Base-by-base conservation (phyloP, 2,888 invertebrate species). In the Labia minor region DNA sequence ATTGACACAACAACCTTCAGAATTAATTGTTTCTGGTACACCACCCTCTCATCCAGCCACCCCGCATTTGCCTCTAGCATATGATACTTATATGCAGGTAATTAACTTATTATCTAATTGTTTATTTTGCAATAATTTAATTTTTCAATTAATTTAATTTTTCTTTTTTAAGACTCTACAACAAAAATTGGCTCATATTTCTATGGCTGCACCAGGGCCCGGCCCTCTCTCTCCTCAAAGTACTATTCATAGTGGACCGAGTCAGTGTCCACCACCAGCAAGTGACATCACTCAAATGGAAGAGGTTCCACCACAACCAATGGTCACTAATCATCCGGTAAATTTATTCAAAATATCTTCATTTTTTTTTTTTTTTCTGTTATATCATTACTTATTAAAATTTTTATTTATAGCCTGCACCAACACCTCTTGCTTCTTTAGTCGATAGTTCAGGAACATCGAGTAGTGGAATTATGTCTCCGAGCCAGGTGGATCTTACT, bases 141-240 rank as follows among this genome's bases (percentile, higher is more conserved):
- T n/a, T n/a, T n/a, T n/a, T n/a, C n/a, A n/a, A n/a, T n/a, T n/a
- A n/a, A n/a, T n/a, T n/a, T n/a, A n/a, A n/a, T n/a, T n/a, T n/a
- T n/a, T n/a, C n/a, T n/a, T n/a, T n/a, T n/a, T n/a, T n/a, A 82
- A 86, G 72, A 83, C 83, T 64, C 77, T 88, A 70, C 88, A 88
- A 72, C 87, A 88, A 74, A 87, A 88, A 74, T 78, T 88, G 49
- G 82, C 85, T 26, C 78, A 77, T 61, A 76, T 78, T 65, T 77
- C 78, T n/a, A 75, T 76, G 72, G 72, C 75, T 68, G 2, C 70
- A 78, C 49, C 49, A 49, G 49, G 49, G 3, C 49, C 49, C 77
- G 77, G 77, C 19, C 76, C 78, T 3, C 70, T 78, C 37, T 80
- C 80, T 65, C 80, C 80, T 26, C 79, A 79, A 71, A 75, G 77